Percentiles rank a stretch among this genome's conserved stretches.
These are phyloP conservation scores for Julus scanicus DNA, from an alignment of 2,888 invertebrate genomes.

Conservation along the genomic window DNA sequence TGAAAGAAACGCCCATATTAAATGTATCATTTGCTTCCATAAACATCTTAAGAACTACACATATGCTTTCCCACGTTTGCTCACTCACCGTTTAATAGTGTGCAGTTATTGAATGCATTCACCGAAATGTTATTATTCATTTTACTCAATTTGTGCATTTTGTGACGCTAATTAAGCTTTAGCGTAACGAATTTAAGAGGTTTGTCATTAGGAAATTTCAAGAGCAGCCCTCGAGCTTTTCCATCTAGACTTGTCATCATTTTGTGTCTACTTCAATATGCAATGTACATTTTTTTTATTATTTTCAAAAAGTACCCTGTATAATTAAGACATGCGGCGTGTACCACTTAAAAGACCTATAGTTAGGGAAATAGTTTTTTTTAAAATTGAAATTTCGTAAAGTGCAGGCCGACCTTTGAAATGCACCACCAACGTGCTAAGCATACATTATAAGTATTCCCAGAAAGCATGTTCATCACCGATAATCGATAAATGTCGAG, in stretches of 20 bases:
- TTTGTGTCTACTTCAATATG: neutral
- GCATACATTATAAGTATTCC: neutral
- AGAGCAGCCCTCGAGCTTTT: neutral
- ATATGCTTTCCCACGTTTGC: too few species aligned
- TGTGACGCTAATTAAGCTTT: neutral
- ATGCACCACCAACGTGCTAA: neutral
- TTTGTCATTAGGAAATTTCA: neutral
- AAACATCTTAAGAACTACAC: too few species aligned
- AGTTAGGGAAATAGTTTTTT: neutral
- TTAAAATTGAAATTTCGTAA: neutral
- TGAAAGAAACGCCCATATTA: neutral
- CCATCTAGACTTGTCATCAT: neutral
- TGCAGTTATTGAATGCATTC: neutral
- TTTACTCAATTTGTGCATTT: neutral
- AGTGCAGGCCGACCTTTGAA: neutral
- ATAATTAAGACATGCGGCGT: neutral
- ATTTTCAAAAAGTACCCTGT: neutral
- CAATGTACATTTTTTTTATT: too few species aligned
- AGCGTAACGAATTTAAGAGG: neutral
- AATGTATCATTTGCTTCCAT: too few species aligned
- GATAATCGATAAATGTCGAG: neutral
- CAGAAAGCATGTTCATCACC: constrained; percentile 10
- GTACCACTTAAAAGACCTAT: too few species aligned
- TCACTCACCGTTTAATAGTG: too few species aligned
- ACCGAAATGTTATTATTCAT: neutral